Percentiles rank a stretch among this genome's conserved stretches.
Evolutionary conservation across 2,888 invertebrate genomes (phyloP).

Genomic region (Dynastes tityus): DNA sequence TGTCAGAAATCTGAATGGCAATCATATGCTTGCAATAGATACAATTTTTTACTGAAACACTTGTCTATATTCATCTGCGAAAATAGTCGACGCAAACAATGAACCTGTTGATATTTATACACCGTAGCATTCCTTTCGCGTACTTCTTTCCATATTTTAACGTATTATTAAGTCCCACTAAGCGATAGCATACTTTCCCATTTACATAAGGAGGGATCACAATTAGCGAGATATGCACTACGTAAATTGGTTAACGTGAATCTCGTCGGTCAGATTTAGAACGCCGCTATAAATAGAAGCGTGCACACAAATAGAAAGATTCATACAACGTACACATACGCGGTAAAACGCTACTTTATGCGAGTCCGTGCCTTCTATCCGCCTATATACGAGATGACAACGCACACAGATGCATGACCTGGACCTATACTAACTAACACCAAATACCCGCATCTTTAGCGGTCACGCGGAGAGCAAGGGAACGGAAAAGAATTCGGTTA

Average conservation of each 20-base stretch:
- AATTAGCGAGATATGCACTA: conserved; percentile 38
- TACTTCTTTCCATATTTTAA: conserved; percentile 10
- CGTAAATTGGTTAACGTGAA: conserved; percentile 43
- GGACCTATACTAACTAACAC: conserved; percentile 38
- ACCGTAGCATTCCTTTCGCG: no score
- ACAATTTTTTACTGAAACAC: no score
- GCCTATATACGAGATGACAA: conserved; percentile 20
- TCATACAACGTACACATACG: background rate
- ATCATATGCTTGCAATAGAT: no score
- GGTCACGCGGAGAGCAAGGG: background rate
- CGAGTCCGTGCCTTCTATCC: background rate
- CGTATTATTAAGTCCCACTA: background rate
- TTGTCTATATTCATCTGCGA: no score
- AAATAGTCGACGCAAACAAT: no score
- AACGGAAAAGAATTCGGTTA: conserved; percentile 15
- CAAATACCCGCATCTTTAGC: conserved; percentile 20
- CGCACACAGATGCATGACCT: conserved; percentile 18
- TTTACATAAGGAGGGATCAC: conserved; percentile 31
- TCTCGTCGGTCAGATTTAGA: conserved; percentile 41
- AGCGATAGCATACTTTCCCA: background rate
- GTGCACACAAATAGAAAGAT: conserved; percentile 14
- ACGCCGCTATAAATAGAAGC: conserved; percentile 39
- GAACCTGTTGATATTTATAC: no score
- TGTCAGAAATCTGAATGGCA: no score
- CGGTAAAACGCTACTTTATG: background rate